A percentile compares a stretch with the other conserved stretches of the same genome.
Conservation (phyloP, 1,140 invertebrate genomes). For the Oedothorax gibbosus region DNA sequence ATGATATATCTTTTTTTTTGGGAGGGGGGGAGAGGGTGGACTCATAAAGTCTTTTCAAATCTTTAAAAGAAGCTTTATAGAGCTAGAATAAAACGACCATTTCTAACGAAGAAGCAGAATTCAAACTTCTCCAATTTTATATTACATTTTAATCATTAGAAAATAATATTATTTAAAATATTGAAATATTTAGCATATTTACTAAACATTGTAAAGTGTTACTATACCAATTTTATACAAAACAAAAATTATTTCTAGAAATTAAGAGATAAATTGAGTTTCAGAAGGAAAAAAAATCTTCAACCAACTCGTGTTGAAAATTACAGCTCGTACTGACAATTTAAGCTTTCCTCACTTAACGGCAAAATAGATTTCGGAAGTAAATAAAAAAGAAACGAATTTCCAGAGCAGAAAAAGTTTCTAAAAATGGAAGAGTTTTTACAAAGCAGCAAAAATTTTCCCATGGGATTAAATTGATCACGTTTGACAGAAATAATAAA, state of each 20-base stretch:
- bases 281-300: background rate
- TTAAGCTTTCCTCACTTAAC: conserved; percentile 45
- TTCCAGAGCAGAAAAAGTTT: background rate
- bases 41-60: too few relatives aligned
- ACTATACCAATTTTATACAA: background rate
- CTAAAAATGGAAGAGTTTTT: conserved; percentile 10
- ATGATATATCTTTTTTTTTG: too few relatives aligned
- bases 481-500: conserved; percentile 51
- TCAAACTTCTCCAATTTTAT: too few relatives aligned
- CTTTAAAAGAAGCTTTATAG: too few relatives aligned
- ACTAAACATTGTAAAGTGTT: too few relatives aligned
- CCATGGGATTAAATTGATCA: conserved; percentile 49
- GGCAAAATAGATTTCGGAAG: conserved; percentile 36
- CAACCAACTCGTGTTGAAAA: conserved; percentile 9
- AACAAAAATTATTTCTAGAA: background rate
- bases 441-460: conserved; percentile 34
- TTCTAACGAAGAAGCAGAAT: too few relatives aligned
- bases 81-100: too few relatives aligned
- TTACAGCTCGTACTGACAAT: conserved; percentile 30
- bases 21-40: too few relatives aligned
- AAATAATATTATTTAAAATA: too few relatives aligned
- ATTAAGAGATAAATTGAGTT: background rate
- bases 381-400: conserved; percentile 3
- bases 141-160: too few relatives aligned
- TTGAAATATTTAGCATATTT: too few relatives aligned